Conservation (phyloP, 2,888 invertebrate species). For the Tipula confusa region DNA sequence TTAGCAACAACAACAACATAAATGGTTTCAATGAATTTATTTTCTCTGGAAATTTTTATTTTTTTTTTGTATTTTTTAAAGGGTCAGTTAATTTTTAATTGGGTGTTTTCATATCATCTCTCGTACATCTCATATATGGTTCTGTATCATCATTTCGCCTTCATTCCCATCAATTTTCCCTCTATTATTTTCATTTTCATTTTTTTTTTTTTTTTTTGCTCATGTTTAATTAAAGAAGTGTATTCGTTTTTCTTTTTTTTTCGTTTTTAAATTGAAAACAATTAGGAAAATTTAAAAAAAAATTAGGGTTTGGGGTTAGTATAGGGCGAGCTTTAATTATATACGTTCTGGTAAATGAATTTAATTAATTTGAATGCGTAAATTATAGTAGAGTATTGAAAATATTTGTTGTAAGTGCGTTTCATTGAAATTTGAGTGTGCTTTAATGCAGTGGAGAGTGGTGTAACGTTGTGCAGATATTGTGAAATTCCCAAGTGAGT, state of each 20-base stretch:
- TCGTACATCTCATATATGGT: background rate
- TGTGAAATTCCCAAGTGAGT: no score
- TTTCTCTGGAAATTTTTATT: background rate
- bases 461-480: no score
- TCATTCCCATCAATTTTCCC: background rate
- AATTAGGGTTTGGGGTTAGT: background rate
- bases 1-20: background rate
- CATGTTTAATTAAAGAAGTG: background rate
- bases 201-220: background rate
- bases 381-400: background rate
- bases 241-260: background rate
- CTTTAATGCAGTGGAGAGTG: no score
- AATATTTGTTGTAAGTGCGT: no score
- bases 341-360: background rate
- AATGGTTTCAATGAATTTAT: background rate
- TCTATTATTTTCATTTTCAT: background rate
- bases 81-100: conserved; percentile 25
- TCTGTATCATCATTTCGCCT: background rate
- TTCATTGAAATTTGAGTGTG: no score
- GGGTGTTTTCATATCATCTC: background rate
- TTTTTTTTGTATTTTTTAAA: background rate
- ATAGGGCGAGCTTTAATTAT: background rate
- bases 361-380: background rate
- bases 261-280: background rate
- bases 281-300: background rate